Base-by-base conservation (phyloP, 1,140 invertebrate genomes). In the Aphelinus atriplicis region DNA sequence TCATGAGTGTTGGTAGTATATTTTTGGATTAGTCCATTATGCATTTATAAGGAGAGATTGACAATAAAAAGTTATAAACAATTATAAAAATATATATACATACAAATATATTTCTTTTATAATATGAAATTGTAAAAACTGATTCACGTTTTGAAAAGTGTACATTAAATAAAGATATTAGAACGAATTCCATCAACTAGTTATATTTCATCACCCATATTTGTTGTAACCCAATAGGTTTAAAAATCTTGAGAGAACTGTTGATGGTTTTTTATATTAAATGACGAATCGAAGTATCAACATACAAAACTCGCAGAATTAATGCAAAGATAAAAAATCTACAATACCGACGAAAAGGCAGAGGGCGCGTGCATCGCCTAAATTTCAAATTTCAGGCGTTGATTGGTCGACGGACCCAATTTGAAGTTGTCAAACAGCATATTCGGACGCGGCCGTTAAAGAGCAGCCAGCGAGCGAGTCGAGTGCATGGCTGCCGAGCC, bases 341-440 rank as follows among this genome's bases (percentile, higher is more conserved):
- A 50, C 6, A 26, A 63, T 71, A 71, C 6, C 69, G 58, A 5
- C 48, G 9, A 48, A 43, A 1, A 3, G 2, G 46, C 48, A 70
- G 67, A n/a, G 63, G 57, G 58, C 73, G 60, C 46, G 26, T 58
- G 46, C 1, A 3, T 47, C 26, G n/a, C 51, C 3, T 26, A 4
- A 58, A 53, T 63, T 75, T 75, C 66, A 10, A 75, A 75, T 58
- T 43, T 46, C 53, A 6, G 0, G 0, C 9, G 50, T 10, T 42
- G 73, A 81, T 81, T 81, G 80, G 80, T 62, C 42, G 43, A 10
- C 10, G n/a, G 53, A 68, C 69, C 57, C 47, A 60, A 72, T 85
- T 85, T 77, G 62, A 84, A 85, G 81, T 83, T 82, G 76, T 83
- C 75, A 82, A 85, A 84, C 76, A 77, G 47, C 64, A 61, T 26